phyloP scores from a whole-genome alignment of 92 coral and sea anemone genomes.

The Hydrozoanthus gracilis region DNA sequence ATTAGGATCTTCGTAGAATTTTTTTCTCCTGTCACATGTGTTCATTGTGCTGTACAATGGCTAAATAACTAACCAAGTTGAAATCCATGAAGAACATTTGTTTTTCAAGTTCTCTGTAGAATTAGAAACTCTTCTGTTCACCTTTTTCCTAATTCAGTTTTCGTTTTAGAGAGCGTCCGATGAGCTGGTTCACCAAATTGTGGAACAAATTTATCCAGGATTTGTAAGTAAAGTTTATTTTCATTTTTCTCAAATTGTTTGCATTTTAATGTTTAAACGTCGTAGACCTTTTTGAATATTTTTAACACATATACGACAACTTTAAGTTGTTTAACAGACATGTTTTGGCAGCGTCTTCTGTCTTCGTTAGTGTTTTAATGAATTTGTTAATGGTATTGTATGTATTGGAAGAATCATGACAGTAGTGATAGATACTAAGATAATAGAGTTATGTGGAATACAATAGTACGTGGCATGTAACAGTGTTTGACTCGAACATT shows the following conservation, averaged over 20 bases:
- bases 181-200: conserved; percentile 60
- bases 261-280: not conserved
- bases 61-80: too few relatives aligned
- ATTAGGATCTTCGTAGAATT: not conserved
- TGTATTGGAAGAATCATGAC: too few relatives aligned
- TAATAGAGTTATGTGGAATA: too few relatives aligned
- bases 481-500: too few relatives aligned
- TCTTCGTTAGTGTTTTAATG: too few relatives aligned
- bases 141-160: not conserved
- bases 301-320: not conserved
- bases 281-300: not conserved
- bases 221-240: conserved; percentile 57
- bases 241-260: not conserved
- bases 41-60: not conserved
- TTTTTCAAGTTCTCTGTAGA: not conserved
- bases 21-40: not conserved
- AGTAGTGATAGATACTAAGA: too few relatives aligned
- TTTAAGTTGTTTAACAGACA: not conserved
- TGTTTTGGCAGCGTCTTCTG: too few relatives aligned
- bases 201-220: conserved; percentile 53
- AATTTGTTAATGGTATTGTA: too few relatives aligned
- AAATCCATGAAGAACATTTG: not conserved
- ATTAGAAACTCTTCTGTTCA: not conserved
- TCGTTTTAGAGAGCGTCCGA: conserved; percentile 61
- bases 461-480: too few relatives aligned